Evolutionary conservation across 1,140 invertebrate genomes (phyloP), one percentile per base, ranked within the genome.

Genomic region (Stegodyphus mimosarum): DNA sequence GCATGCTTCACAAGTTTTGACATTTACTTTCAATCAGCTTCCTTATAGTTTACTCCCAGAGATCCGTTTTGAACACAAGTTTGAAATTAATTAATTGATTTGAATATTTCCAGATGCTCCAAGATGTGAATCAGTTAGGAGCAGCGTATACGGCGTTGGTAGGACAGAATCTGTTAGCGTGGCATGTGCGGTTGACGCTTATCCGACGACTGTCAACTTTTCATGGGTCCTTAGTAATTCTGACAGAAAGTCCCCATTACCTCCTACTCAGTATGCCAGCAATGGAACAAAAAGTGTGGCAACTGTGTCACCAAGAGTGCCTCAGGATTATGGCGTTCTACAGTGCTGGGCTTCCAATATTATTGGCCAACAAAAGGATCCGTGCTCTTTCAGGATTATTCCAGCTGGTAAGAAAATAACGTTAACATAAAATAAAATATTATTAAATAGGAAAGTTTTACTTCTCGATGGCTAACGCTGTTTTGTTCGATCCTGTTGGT

Each of bases 291-390:
- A 70, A 74, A 88, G 88, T 52, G 48, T 86, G 1, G 88, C 87
- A 3, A 88, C 88, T 1, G 95, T 93, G 90, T 93, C 92, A 70
- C 92, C 93, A 50, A 91, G 90, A 83, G 90, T 89, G 70, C 92
- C 93, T 74, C 92, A 92, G 18, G 95, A 97, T 89, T 93, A 95
- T 86, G 95, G 95, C 77, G 95, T 94, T 79, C 91, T 97, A 0
- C 94, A 94, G 15, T 97, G 96, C 89, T 96, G 95, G 95, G 95
- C 95, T 2, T 94, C 92, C 88, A 97, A 96, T 91, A 92, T 92
- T 87, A 93, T 96, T 11, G 96, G 96, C 63, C 92, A 93, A 88
- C 95, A 96, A 91, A 92, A 92, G 84, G 92, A 92, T 87, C 96
- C 96, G 6, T 97, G 96, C 89, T 91, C 95, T 76, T 95, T 96